Evolutionary conservation across 2,888 invertebrate species (phyloP).

Genomic region (Mellilla xanthometata): DNA sequence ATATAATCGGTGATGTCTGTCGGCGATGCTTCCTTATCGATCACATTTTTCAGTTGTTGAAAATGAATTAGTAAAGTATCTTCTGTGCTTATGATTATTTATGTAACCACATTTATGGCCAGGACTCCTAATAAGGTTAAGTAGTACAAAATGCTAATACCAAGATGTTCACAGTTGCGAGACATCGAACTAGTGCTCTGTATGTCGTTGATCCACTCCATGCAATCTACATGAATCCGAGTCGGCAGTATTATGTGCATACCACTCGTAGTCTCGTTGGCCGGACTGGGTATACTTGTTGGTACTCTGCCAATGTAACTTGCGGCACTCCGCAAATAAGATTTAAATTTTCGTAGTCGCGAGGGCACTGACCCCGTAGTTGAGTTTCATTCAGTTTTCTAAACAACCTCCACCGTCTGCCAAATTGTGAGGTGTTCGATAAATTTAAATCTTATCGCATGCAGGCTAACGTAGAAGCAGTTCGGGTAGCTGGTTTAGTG

Average conservation of each 20-base stretch:
- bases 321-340: slow-evolving; percentile 65
- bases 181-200: slow-evolving; percentile 42
- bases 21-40: no score
- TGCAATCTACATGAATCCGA: slow-evolving; percentile 54
- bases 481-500: slow-evolving; percentile 90
- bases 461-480: slow-evolving; percentile 91
- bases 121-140: slow-evolving; percentile 31
- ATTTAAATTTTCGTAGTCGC: slow-evolving; percentile 70
- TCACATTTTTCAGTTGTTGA: no score
- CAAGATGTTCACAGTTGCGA: slow-evolving; percentile 41
- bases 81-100: no score
- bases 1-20: no score
- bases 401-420: slow-evolving; percentile 31
- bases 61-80: no score
- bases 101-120: no score
- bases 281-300: slow-evolving; percentile 52
- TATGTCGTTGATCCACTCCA: slow-evolving; percentile 51
- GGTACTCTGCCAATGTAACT: slow-evolving; percentile 62
- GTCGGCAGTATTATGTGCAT: slow-evolving; percentile 49
- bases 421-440: slow-evolving; percentile 53
- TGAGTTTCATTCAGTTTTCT: slow-evolving; percentile 35
- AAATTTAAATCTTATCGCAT: slow-evolving; percentile 80
- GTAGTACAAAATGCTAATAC: slow-evolving; percentile 46
- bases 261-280: slow-evolving; percentile 50
- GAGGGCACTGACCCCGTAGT: slow-evolving; percentile 43